Conservation (phyloP, 2,888 invertebrate genomes). For the Mechanitis messenoides region DNA sequence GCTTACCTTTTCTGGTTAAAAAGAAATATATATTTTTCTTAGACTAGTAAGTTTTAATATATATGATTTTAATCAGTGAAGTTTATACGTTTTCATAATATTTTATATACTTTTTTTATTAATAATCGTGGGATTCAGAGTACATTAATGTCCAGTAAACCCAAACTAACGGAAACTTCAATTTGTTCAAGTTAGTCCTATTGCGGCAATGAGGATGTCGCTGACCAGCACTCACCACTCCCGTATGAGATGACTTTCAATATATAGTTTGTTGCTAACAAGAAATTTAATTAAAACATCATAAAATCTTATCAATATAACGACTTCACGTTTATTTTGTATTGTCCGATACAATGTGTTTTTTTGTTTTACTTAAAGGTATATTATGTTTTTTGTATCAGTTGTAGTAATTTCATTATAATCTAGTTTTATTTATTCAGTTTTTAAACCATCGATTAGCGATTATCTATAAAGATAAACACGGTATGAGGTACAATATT, state of each 20-base stretch:
- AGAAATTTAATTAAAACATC: no score
- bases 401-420: no score
- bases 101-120: not conserved
- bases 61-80: not conserved
- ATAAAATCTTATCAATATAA: no score
- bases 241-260: constrained; percentile 44
- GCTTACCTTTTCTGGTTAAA: no score
- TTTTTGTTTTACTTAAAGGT: no score
- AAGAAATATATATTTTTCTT: not conserved
- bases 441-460: no score
- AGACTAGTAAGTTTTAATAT: not conserved
- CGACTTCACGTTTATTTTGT: no score
- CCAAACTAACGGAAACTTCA: constrained; percentile 61
- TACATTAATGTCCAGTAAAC: constrained; percentile 36
- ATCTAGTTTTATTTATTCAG: no score
- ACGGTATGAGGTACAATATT: no score
- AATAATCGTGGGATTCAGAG: constrained; percentile 18
- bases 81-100: constrained; percentile 1
- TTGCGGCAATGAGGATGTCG: constrained; percentile 52
- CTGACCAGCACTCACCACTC: constrained; percentile 50
- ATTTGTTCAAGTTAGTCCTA: constrained; percentile 53
- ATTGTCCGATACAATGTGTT: no score
- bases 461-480: no score
- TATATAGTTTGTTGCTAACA: constrained; percentile 3
- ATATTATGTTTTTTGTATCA: no score